phyloP scores from a whole-genome alignment of 2,797 vertebrate genomes.

The Avahi laniger region DNA sequence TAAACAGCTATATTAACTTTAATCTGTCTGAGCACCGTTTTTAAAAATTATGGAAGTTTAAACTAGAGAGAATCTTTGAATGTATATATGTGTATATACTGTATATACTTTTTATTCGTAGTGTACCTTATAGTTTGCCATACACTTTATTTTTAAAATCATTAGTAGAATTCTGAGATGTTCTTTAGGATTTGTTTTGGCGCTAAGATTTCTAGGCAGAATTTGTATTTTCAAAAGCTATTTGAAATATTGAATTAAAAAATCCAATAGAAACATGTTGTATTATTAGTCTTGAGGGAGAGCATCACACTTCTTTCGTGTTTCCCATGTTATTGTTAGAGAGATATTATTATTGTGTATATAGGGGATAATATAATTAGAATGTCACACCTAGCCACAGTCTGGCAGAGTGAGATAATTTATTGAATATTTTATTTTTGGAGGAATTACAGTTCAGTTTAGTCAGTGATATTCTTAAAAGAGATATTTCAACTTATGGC shows the following conservation, averaged over 20 bases:
- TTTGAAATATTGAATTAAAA: neutral
- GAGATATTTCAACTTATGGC: neutral
- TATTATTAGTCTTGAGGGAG: neutral
- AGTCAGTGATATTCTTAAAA: neutral
- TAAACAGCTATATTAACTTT: neutral
- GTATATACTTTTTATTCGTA: neutral
- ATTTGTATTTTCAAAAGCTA: constrained; percentile 16
- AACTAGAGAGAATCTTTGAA: neutral
- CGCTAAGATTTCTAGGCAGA: neutral
- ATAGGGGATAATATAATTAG: neutral
- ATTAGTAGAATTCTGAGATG: neutral
- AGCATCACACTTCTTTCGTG: neutral
- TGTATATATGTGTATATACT: neutral
- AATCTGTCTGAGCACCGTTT: neutral
- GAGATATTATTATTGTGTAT: neutral
- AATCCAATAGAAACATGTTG: neutral
- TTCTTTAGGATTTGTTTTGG: neutral
- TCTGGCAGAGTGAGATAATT: neutral
- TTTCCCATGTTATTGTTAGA: neutral
- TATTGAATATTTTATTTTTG: neutral
- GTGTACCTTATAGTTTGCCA: neutral
- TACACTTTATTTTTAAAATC: neutral
- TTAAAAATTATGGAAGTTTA: neutral
- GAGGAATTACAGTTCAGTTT: neutral
- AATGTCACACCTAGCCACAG: neutral